Percentiles rank a stretch among this genome's conserved stretches.
Evolutionary conservation across 2,797 vertebrate genomes (phyloP).

Genomic region (Cetoscarus ocellatus): DNA sequence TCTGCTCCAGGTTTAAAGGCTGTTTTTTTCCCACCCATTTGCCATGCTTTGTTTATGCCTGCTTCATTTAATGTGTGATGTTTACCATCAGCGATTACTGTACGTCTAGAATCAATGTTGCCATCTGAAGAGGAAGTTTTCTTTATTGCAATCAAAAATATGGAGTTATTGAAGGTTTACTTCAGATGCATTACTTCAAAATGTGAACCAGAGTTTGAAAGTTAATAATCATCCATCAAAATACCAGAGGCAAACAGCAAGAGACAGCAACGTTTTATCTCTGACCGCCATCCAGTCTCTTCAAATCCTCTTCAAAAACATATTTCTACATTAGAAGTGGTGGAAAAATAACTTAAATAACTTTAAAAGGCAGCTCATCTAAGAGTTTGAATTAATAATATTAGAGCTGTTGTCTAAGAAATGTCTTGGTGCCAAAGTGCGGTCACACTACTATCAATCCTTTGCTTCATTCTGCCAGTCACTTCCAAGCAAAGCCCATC

Average conservation of each 20-base stretch:
- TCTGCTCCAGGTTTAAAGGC: slow-evolving; percentile 44
- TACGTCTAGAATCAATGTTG: slow-evolving; percentile 9
- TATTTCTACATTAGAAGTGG: background rate
- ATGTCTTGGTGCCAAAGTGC: slow-evolving; percentile 8
- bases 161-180: slow-evolving; percentile 2
- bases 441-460: background rate
- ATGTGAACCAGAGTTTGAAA: slow-evolving; percentile 1
- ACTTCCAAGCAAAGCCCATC: background rate
- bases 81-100: slow-evolving; percentile 21
- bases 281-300: background rate
- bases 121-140: slow-evolving; percentile 15
- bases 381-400: slow-evolving; percentile 14
- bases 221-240: slow-evolving; percentile 10
- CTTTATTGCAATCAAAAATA: slow-evolving; percentile 4
- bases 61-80: slow-evolving; percentile 27
- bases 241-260: background rate
- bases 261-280: background rate
- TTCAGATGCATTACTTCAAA: background rate
- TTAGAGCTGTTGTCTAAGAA: slow-evolving; percentile 19
- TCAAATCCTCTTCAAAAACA: background rate
- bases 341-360: slow-evolving; percentile 7
- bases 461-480: background rate
- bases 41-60: slow-evolving; percentile 22
- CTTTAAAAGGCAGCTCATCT: slow-evolving; percentile 10
- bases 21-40: slow-evolving; percentile 36